phyloP scores from a whole-genome alignment of 2,797 vertebrate genomes.

The Myotis myotis region DNA sequence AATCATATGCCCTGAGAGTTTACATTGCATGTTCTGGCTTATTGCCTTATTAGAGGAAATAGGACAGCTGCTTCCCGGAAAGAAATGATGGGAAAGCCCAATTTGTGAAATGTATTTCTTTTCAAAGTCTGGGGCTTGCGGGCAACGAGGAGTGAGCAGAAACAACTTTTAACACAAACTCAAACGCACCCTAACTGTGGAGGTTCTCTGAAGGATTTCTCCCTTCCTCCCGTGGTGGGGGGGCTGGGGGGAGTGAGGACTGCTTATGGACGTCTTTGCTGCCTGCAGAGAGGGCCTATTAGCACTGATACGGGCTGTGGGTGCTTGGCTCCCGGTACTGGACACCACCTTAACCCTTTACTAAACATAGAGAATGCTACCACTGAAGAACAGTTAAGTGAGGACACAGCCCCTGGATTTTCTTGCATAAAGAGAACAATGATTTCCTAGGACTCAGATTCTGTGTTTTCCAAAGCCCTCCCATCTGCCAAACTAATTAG shows the following conservation, averaged over 20 bases:
- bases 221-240: not conserved
- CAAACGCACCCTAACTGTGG: slow-evolving; percentile 7
- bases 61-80: slow-evolving; percentile 55
- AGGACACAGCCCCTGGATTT: not conserved
- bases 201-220: not conserved
- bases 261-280: not conserved
- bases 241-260: not conserved
- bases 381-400: not conserved
- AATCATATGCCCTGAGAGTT: not conserved
- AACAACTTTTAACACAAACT: slow-evolving; percentile 33
- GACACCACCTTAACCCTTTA: slow-evolving; percentile 31
- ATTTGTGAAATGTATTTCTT: slow-evolving; percentile 62
- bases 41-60: slow-evolving; percentile 60
- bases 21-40: not conserved
- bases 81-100: slow-evolving; percentile 45
- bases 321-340: not conserved
- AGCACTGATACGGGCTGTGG: not conserved
- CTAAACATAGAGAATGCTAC: not conserved
- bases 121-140: slow-evolving; percentile 51
- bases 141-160: slow-evolving; percentile 45
- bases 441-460: not conserved
- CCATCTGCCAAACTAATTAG: slow-evolving; percentile 28
- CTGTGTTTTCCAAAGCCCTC: slow-evolving; percentile 30
- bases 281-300: slow-evolving; percentile 6
- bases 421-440: slow-evolving; percentile 26